Evolutionary conservation across 2,113 vertebrate genomes (phyloP), one percentile per base, ranked within the genome.

Genomic region (Panthera tigris): DNA sequence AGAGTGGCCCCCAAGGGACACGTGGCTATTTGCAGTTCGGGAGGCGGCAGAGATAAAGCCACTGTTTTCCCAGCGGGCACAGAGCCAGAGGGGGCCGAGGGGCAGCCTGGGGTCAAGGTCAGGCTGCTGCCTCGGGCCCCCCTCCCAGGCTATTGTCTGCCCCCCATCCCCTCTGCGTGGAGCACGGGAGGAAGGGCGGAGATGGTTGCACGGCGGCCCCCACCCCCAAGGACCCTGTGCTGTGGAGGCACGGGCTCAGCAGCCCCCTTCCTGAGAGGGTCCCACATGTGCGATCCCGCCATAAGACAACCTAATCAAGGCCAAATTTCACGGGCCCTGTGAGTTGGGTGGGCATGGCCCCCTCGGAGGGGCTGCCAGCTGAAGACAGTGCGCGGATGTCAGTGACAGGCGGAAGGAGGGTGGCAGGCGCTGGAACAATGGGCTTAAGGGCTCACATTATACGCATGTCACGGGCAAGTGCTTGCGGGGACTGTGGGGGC

Each of bases 21-120:
- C 94, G 86, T 61, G 94, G 91, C 87, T 98, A 92, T 98, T 98
- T 98, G 95, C 97, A 90, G 89, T 89, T 88, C 76, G 13, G 88
- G 95, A 90, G 90, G 80, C 8, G 1, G 55, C 45, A 1, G 57
- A 97, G 97, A 98, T 97, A 96, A 95, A 95, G 74, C 16, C 12
- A 16, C 84, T 97, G 91, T 96, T 96, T 96, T 97, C 68, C 78
- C 87, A 71, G 81, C 39, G 86, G 97, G 89, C 95, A 5, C 3
- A 0, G 79, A 14, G 94, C 95, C 97, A 89, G 85, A 50, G 93
- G 96, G 97, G 97, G 84, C 73, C 16, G n/a, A 27, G 83, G 97
- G 97, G 97, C 36, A 8, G 33, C 21, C 27, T 6, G 9, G 84
- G 79, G 94, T 95, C 97, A 97, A 94, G 96, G 97, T 88, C 45